phyloP scores from a whole-genome alignment of 64 coral and sea anemone genomes.

The Pachyseris speciosa region DNA sequence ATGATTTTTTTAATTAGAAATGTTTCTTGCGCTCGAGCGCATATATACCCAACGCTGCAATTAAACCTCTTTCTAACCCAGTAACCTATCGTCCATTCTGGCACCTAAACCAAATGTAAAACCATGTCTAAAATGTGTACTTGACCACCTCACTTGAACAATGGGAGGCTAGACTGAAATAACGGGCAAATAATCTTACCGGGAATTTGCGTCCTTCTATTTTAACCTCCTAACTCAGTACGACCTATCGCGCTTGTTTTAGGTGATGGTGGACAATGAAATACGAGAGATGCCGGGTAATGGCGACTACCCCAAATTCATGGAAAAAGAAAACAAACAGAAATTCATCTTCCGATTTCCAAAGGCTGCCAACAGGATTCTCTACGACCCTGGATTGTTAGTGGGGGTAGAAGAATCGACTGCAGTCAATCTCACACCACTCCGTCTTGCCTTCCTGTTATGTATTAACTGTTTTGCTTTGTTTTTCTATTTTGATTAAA shows the following conservation, averaged over 20 bases:
- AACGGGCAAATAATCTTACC: too few species aligned
- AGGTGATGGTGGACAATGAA: slow-evolving; percentile 38
- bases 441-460: not conserved
- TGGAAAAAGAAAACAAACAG: not conserved
- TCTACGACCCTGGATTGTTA: slow-evolving; percentile 30
- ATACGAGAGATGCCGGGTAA: slow-evolving; percentile 19
- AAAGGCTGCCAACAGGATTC: not conserved
- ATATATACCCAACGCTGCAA: too few species aligned
- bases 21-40: too few species aligned
- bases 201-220: not conserved
- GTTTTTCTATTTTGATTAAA: not conserved
- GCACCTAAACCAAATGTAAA: too few species aligned
- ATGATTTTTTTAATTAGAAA: too few species aligned
- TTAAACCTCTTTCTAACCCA: too few species aligned
- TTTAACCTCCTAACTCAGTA: too few species aligned
- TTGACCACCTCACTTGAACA: too few species aligned
- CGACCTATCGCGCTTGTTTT: too few species aligned
- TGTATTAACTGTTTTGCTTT: not conserved
- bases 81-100: too few species aligned
- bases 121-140: too few species aligned
- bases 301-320: slow-evolving; percentile 21
- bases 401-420: not conserved
- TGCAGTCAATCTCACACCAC: not conserved
- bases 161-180: too few species aligned
- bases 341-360: slow-evolving; percentile 49